phyloP scores from a whole-genome alignment of 2,113 vertebrate genomes.

The Hypomesus transpacificus region DNA sequence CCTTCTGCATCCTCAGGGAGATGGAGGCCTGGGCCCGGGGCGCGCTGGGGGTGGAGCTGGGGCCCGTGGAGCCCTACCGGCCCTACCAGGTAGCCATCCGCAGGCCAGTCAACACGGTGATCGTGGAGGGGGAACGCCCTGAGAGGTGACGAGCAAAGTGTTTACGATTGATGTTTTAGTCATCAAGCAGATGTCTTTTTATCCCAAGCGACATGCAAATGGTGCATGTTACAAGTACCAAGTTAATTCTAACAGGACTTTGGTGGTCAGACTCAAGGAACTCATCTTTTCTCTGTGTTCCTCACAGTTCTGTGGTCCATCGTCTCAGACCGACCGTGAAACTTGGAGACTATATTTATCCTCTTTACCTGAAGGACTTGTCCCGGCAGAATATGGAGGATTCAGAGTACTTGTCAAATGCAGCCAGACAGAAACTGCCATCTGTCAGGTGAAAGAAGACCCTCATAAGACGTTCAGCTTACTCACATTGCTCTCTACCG shows the following conservation, averaged over 20 bases:
- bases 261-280: no score
- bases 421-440: constrained; percentile 39
- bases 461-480: no score
- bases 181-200: no score
- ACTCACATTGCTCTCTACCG: no score
- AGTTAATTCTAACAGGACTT: no score
- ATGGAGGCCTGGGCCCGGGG: constrained; percentile 68
- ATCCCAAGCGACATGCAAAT: no score
- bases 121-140: constrained; percentile 76
- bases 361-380: constrained; percentile 53
- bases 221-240: no score
- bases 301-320: constrained; percentile 37
- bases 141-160: constrained; percentile 54
- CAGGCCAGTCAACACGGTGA: constrained; percentile 38
- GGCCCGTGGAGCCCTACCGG: constrained; percentile 73
- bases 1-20: constrained; percentile 78
- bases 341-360: constrained; percentile 46
- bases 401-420: constrained; percentile 31
- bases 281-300: background rate
- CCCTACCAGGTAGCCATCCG: constrained; percentile 53
- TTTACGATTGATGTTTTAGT: no score
- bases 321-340: constrained; percentile 16
- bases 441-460: constrained; percentile 53
- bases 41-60: constrained; percentile 72
- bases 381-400: constrained; percentile 51